phyloP scores from a whole-genome alignment of 2,888 invertebrate genomes.

The Prostheceraeus crozeri region DNA sequence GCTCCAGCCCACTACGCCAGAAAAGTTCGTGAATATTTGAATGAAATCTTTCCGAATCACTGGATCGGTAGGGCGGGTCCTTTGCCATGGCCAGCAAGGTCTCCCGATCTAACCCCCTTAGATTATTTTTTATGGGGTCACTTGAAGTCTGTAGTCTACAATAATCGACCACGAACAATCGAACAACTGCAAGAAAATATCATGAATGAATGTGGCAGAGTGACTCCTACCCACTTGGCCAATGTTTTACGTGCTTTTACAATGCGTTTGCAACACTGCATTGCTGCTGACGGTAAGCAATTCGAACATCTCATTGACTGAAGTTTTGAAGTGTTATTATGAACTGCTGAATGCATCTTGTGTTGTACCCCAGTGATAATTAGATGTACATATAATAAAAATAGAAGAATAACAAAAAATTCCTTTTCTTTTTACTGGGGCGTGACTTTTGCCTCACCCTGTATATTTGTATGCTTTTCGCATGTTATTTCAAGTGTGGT shows the following conservation, averaged over 20 bases:
- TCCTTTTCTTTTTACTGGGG: no score
- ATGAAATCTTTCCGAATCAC: constrained; percentile 21
- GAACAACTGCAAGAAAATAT: constrained; percentile 25
- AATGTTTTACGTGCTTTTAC: constrained; percentile 16
- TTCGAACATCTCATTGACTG: constrained; percentile 29
- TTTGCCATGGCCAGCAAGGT: constrained; percentile 29
- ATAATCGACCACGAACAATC: constrained; percentile 21
- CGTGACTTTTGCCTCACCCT: no score
- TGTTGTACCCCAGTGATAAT: no score
- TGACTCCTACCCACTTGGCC: constrained; percentile 1
- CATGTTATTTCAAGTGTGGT: no score
- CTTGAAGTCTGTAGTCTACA: constrained; percentile 31
- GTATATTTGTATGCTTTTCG: no score
- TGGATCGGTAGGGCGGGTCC: constrained; percentile 31
- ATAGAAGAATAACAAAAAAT: no score
- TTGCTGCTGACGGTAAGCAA: constrained; percentile 19
- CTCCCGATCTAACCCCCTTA: constrained; percentile 31
- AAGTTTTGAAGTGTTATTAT: no score
- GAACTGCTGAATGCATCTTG: no score
- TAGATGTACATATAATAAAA: no score
- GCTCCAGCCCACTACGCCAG: constrained; percentile 26
- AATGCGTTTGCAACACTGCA: constrained; percentile 13
- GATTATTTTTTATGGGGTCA: constrained; percentile 36
- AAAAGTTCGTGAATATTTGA: constrained; percentile 30
- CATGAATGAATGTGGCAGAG: constrained; percentile 18